Percentiles rank a stretch among this genome's conserved stretches.
These are phyloP conservation scores for Sphenodon punctatus DNA, from an alignment of 2,797 vertebrate genomes.

Conservation along the genomic window DNA sequence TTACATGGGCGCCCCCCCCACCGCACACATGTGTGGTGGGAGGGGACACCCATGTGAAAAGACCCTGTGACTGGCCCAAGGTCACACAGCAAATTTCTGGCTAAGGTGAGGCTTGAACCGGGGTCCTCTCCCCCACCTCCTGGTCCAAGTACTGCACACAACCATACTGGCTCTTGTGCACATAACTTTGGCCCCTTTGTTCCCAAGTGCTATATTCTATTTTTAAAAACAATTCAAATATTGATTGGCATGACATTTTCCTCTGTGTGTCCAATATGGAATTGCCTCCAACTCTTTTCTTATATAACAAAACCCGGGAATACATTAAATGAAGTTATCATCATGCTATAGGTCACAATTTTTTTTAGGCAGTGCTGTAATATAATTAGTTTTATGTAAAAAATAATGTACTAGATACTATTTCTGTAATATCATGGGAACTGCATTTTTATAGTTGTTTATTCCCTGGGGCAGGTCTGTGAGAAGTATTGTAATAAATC, in stretches of 20 bases:
- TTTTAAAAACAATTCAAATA: not conserved
- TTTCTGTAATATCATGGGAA: slow-evolving; percentile 54
- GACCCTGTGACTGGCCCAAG: too few species aligned
- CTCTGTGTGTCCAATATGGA: slow-evolving; percentile 2
- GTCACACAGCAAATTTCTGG: too few species aligned
- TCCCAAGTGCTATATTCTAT: not conserved
- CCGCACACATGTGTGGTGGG: too few species aligned
- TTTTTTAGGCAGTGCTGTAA: slow-evolving; percentile 13
- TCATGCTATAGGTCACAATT: slow-evolving; percentile 38
- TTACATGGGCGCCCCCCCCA: too few species aligned
- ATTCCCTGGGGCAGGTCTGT: slow-evolving; percentile 66
- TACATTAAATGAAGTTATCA: not conserved
- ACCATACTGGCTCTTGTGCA: too few species aligned
- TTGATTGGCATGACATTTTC: not conserved
- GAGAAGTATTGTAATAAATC: slow-evolving; percentile 66
- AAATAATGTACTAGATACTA: slow-evolving; percentile 60
- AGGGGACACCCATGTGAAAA: too few species aligned
- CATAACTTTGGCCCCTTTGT: too few species aligned
- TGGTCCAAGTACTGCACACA: too few species aligned
- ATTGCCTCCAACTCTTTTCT: accelerated
- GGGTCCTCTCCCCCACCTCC: too few species aligned
- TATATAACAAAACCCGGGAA: not conserved
- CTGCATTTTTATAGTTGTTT: slow-evolving; percentile 46
- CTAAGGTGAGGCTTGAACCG: too few species aligned
- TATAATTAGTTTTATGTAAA: slow-evolving; percentile 34